These are phyloP conservation scores for Globodera rostochiensis DNA, from an alignment of 1,140 invertebrate genomes.

Conservation along the genomic window DNA sequence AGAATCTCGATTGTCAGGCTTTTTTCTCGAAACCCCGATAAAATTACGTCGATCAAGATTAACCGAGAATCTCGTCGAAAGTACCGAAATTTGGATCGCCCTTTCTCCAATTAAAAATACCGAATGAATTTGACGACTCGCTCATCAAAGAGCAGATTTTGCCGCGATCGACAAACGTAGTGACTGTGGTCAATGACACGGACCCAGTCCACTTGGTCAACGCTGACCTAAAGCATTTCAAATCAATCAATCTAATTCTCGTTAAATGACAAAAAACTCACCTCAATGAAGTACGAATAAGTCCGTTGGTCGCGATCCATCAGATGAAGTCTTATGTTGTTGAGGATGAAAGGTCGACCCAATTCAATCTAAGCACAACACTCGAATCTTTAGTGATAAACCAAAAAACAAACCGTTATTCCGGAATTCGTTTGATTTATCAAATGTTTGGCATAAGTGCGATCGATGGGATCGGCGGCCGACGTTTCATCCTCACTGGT, in stretches of 20 bases:
- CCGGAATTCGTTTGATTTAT: slow-evolving; percentile 32
- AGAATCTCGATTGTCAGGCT: no score
- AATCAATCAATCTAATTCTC: slow-evolving; percentile 4
- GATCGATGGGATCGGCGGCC: background rate
- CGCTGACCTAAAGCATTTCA: slow-evolving; percentile 73
- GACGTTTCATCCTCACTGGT: slow-evolving; percentile 11
- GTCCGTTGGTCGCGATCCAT: slow-evolving; percentile 42
- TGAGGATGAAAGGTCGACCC: slow-evolving; percentile 53
- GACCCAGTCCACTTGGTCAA: slow-evolving; percentile 79
- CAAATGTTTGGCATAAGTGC: slow-evolving; percentile 31
- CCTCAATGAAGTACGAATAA: slow-evolving; percentile 93
- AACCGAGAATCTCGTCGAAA: no score
- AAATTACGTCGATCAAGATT: no score
- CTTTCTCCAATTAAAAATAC: background rate
- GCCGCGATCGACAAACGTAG: slow-evolving; percentile 92
- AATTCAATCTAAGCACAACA: slow-evolving; percentile 38
- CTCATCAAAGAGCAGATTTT: slow-evolving; percentile 86
- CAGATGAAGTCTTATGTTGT: slow-evolving; percentile 42
- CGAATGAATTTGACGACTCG: slow-evolving; percentile 75
- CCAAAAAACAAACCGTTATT: slow-evolving; percentile 35
- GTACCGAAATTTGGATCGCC: no score
- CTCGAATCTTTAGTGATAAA: slow-evolving; percentile 5
- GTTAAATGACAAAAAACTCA: slow-evolving; percentile 74
- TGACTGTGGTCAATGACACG: slow-evolving; percentile 85
- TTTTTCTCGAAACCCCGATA: no score